Evolutionary conservation across 2,113 vertebrate genomes (phyloP).

Genomic region (Siniperca chuatsi): DNA sequence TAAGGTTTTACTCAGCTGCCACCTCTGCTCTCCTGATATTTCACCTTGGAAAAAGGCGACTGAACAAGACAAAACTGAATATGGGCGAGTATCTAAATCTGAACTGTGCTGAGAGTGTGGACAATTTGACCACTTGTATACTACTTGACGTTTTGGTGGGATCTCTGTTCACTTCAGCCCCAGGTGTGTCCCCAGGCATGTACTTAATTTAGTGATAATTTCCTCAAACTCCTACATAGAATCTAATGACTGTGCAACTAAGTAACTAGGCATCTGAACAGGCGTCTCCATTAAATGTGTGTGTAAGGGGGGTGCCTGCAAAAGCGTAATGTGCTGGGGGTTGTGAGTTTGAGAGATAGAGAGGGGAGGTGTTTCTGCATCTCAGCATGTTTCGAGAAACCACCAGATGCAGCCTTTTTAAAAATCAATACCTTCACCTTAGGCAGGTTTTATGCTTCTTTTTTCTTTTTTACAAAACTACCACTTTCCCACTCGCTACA

Average conservation of each 20-base stretch:
- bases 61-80: conserved; percentile 28
- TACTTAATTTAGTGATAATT: conserved; percentile 35
- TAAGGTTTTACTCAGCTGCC: conserved; percentile 35
- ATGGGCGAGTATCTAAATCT: not conserved
- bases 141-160: conserved; percentile 2
- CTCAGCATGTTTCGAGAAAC: conserved; percentile 65
- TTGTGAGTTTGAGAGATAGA: conserved; percentile 36
- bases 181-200: conserved; percentile 36
- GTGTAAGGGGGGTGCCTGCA: not conserved
- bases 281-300: not conserved
- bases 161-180: conserved; percentile 27
- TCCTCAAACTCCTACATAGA: conserved; percentile 12
- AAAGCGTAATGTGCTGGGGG: conserved; percentile 23
- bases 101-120: not conserved
- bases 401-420: conserved; percentile 63
- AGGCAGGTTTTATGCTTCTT: conserved; percentile 62
- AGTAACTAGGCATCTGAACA: conserved; percentile 13
- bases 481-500: conserved; percentile 37
- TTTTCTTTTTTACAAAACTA: conserved; percentile 26
- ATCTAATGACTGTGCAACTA: conserved; percentile 43
- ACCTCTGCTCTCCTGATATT: conserved; percentile 32
- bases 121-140: conserved; percentile 3
- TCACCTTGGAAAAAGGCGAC: conserved; percentile 6
- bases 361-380: conserved; percentile 44
- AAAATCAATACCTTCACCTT: conserved; percentile 74